Evolutionary conservation across 2,797 vertebrate genomes (phyloP).

Genomic region (Falco rusticolus): DNA sequence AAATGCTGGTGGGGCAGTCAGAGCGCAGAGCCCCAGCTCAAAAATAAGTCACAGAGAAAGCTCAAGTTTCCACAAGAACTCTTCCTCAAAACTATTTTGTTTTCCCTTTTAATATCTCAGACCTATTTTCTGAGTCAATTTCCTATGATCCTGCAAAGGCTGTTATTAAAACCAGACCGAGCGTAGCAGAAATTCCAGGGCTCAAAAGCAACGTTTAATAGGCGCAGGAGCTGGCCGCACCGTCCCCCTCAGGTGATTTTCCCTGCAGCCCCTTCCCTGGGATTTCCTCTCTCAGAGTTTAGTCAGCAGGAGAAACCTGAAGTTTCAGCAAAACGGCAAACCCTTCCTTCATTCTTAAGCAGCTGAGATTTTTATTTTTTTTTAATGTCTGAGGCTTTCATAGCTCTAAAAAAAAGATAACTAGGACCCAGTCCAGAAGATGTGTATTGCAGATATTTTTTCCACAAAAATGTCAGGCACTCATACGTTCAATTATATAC

Average conservation of each 20-base stretch:
- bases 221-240: constrained; percentile 14
- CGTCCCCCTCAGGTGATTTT: constrained; percentile 66
- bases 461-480: constrained; percentile 53
- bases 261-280: constrained; percentile 42
- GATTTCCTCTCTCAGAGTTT: constrained; percentile 43
- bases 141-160: constrained; percentile 73
- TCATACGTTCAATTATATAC: not conserved
- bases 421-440: constrained; percentile 54
- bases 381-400: not conserved
- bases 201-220: constrained; percentile 62
- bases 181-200: constrained; percentile 72
- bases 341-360: constrained; percentile 24
- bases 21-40: constrained; percentile 27
- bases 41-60: constrained; percentile 41
- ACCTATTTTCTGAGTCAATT: constrained; percentile 75
- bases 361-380: not conserved
- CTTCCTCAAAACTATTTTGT: constrained; percentile 13
- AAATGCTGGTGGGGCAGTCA: constrained; percentile 17
- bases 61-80: constrained; percentile 47
- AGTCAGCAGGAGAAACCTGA: constrained; percentile 59
- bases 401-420: constrained; percentile 30
- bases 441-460: constrained; percentile 50
- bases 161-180: constrained; percentile 80
- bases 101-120: constrained; percentile 66
- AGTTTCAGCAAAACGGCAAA: constrained; percentile 64